phyloP scores from a whole-genome alignment of 2,113 vertebrate species.

The Bagarius yarrelli region DNA sequence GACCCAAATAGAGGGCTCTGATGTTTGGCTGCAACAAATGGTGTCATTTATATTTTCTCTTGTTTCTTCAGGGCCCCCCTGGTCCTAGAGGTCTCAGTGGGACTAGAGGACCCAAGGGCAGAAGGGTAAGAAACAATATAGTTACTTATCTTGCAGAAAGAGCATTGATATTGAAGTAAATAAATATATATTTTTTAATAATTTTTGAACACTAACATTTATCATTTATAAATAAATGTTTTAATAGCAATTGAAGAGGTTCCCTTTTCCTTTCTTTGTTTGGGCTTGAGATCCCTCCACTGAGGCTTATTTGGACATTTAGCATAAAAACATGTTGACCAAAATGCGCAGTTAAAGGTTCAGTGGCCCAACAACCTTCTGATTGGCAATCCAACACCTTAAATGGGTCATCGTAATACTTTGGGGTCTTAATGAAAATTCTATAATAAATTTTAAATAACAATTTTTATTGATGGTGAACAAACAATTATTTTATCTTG shows the following conservation, averaged over 20 bases:
- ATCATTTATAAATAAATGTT: background rate
- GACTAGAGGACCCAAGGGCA: slow-evolving; percentile 83
- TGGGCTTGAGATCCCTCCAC: background rate
- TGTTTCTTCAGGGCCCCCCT: slow-evolving; percentile 76
- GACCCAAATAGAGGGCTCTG: slow-evolving; percentile 12
- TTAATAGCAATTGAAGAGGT: background rate
- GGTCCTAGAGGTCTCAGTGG: slow-evolving; percentile 80
- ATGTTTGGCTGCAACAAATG: slow-evolving; percentile 1
- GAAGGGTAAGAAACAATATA: slow-evolving; percentile 73
- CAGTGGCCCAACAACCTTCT: no score
- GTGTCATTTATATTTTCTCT: slow-evolving; percentile 20
- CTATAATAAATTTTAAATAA: no score
- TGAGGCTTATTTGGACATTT: slow-evolving; percentile 5
- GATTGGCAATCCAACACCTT: no score
- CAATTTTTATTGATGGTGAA: no score
- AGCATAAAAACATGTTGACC: background rate
- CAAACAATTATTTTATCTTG: no score
- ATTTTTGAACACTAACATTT: background rate
- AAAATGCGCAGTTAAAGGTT: no score
- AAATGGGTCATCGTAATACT: no score
- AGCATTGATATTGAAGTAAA: background rate
- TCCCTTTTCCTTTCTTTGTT: background rate
- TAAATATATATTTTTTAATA: slow-evolving; percentile 1
- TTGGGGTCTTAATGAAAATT: no score
- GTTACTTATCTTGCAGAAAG: background rate